Percentiles rank a stretch among this genome's conserved stretches.
Evolutionary conservation across 2,888 invertebrate species (phyloP).

Genomic region (Gastrophysa polygoni): DNA sequence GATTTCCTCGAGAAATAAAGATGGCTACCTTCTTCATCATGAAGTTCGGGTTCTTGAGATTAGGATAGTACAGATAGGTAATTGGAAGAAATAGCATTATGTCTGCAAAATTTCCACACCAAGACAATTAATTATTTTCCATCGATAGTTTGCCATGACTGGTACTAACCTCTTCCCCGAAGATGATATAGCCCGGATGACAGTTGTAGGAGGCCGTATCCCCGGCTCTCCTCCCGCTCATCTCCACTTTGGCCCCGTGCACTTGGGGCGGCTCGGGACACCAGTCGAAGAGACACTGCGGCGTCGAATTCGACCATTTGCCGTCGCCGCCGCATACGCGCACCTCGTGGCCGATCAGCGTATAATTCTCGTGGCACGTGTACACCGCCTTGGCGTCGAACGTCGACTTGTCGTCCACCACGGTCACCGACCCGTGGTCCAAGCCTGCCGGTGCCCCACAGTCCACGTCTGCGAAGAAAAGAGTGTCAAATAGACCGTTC

Average conservation of each 20-base stretch:
- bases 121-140: too few species aligned
- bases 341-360: constrained; percentile 75
- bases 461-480: constrained; percentile 72
- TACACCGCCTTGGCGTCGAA: constrained; percentile 79
- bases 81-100: too few species aligned
- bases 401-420: constrained; percentile 76
- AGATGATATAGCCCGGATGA: constrained; percentile 81
- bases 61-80: too few species aligned
- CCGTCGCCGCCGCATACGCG: constrained; percentile 77
- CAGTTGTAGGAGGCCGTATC: constrained; percentile 82
- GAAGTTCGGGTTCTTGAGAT: too few species aligned
- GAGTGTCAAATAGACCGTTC: too few species aligned
- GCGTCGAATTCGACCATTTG: constrained; percentile 77
- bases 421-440: constrained; percentile 73
- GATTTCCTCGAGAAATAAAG: too few species aligned
- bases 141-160: background rate
- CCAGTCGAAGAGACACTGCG: constrained; percentile 86
- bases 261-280: constrained; percentile 84
- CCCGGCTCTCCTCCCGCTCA: constrained; percentile 77
- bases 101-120: too few species aligned
- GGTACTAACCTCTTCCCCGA: constrained; percentile 75
- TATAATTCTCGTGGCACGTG: constrained; percentile 83
- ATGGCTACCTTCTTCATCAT: too few species aligned
- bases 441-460: constrained; percentile 74
- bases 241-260: constrained; percentile 74